Base-by-base conservation (phyloP, 2,797 vertebrate species). In the Aplochiton taeniatus region DNA sequence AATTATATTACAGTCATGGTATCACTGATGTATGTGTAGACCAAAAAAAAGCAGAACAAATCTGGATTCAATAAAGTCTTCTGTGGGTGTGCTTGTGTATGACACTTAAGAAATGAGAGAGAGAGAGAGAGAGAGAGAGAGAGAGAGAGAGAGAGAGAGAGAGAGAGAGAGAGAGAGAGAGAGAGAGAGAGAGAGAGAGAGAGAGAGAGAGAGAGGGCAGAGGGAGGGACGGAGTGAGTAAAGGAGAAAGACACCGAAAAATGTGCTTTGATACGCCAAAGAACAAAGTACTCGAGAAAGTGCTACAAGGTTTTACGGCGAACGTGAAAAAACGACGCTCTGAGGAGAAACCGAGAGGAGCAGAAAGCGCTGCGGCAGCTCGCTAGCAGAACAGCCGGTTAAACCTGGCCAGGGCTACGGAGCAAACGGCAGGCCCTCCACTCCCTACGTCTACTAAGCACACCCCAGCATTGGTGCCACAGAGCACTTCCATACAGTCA, bases 1-100 rank as follows among this genome's bases (percentile, higher is more conserved):
- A 90, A 91, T 92, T 90, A 86, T 85, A 73, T 86, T 78, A 83
- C 82, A 81, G 86, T 89, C 72, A 79, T 82, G 81, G 78, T 74
- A 76, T 83, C 81, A 76, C 83, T 88, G 85, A 91, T 89, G 83
- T 79, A 78, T 55, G 64, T 72, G 85, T 77, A 70, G 82, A 63
- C 72, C 74, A 20, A 78, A 76, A 72, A 76, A 65, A 78, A 79
- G 61, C 69, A 65, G 80, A 65, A 81, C 78, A 84, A 84, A 86
- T 89, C 83, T 87, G 85, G 74, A 85, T 85, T 64, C 69, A 78
- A 80, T 86, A 83, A 83, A 62, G 76, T 68, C 68, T 73, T 77
- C 66, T 48, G 16, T 78, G 69, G 59, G 63, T 75, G 77, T 72
- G 65, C 10, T 63, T 73, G 73, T 82, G 11, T 10, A 7, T 14